Conservation (phyloP, 92 coral and sea anemone genomes). For the Epizoanthus illoricatus region DNA sequence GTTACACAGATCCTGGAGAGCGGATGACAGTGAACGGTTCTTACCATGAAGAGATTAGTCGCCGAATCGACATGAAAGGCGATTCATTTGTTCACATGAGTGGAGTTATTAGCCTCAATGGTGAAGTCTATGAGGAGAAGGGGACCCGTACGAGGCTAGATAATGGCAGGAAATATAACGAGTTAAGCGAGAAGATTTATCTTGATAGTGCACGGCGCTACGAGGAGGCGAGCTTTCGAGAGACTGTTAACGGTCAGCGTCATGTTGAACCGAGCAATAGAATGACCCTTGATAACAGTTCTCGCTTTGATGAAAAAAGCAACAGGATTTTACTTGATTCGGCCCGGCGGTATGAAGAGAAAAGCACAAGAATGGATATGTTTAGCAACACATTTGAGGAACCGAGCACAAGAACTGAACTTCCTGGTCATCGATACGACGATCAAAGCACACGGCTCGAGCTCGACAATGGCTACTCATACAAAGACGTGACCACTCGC, state of each 20-base stretch:
- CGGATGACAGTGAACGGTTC: neutral
- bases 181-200: constrained; percentile 1
- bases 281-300: constrained; percentile 13
- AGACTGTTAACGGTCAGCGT: constrained; percentile 3
- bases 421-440: neutral
- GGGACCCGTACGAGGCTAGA: constrained; percentile 20
- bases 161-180: constrained; percentile 16
- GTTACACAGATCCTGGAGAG: neutral
- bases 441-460: constrained; percentile 2
- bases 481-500: constrained; percentile 15
- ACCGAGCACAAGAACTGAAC: constrained; percentile 20
- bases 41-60: constrained; percentile 22
- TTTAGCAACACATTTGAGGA: constrained; percentile 21
- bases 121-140: constrained; percentile 2
- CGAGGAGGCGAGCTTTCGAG: constrained; percentile 29
- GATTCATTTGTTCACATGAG: constrained; percentile 16
- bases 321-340: constrained; percentile 24
- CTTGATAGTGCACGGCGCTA: constrained; percentile 27
- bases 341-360: constrained; percentile 29
- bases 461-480: constrained; percentile 21
- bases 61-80: constrained; percentile 27
- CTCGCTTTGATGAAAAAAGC: constrained; percentile 13
- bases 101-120: constrained; percentile 17
- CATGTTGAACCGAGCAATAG: constrained; percentile 26
- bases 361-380: constrained; percentile 26